Evolutionary conservation across 2,113 vertebrate species (phyloP).

Genomic region (Ornithorhynchus anatinus): DNA sequence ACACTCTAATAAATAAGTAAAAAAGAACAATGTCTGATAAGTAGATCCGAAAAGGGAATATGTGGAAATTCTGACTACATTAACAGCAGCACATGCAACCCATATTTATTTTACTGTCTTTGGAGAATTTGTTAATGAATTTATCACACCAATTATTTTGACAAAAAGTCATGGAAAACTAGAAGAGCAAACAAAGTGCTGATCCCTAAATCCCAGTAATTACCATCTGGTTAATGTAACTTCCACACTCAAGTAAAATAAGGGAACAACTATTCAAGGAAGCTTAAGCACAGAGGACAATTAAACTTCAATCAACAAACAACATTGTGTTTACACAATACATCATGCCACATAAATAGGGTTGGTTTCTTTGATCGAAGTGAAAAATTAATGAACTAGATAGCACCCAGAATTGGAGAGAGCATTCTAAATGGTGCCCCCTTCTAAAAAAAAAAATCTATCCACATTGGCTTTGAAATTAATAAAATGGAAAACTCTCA

Average conservation of each 20-base stretch:
- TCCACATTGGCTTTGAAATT: neutral
- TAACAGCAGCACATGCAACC: too few species aligned
- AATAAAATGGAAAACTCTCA: too few species aligned
- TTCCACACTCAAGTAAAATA: neutral
- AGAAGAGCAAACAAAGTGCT: neutral
- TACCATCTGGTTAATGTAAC: slow-evolving; percentile 2
- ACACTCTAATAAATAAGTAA: too few species aligned
- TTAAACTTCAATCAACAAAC: neutral
- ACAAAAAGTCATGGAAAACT: neutral
- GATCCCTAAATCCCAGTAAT: fast-evolving
- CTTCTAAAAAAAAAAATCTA: neutral
- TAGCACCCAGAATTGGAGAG: neutral
- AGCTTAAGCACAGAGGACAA: slow-evolving; percentile 2
- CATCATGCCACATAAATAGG: neutral
- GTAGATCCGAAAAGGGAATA: neutral
- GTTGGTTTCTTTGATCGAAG: slow-evolving; percentile 8
- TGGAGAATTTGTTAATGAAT: neutral
- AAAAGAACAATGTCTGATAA: too few species aligned
- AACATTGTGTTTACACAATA: neutral
- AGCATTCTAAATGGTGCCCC: neutral
- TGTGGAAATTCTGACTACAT: neutral
- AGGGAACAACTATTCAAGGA: slow-evolving; percentile 6
- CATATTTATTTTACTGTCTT: neutral
- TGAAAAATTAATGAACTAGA: neutral
- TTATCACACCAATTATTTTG: neutral